Evolutionary conservation across 2,113 vertebrate species (phyloP), one percentile per base, ranked within the genome.

Genomic region (Chelonoidis abingdonii): DNA sequence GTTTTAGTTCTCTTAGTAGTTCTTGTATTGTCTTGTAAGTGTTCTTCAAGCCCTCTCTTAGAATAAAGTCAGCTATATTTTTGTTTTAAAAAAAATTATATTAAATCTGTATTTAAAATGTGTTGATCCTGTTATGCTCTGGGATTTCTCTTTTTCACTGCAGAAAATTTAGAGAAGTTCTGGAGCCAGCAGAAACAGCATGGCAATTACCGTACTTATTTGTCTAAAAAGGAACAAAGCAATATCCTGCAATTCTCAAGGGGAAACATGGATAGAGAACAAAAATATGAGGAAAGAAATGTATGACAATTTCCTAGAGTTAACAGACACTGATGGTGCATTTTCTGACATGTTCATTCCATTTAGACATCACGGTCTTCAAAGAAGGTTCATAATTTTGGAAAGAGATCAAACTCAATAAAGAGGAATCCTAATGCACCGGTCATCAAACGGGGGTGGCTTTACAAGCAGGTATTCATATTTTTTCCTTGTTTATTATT

Each of bases 331-430:
- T 97, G 52, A 93, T 86, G 38, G 1, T 11, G 27, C 38, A 83
- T 97, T 91, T 95, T 89, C 57, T 98, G 89, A 95, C 88, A 1
- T 72, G 12, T 96, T 90, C 92, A 86, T 97, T 97, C 53, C 92
- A 87, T 98, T 79, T 95, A 99, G 99, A 98, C 99, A 9, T 99
- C 99, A 65, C 98, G 99, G 88, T 97, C 99, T 85, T 99, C 99
- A 59, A 99, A 99, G 97, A 99, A 99, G 97, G 97, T 99, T 94
- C 99, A 99, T 95, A 99, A 99, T 97, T 99, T 99, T 91, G 99
- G 99, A 27, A 99, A 99, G 97, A 98, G 99, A 86, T 99, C 99
- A 13, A 99, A 99, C 97, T 99, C 99, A 83, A 99, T 99, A 96
- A 99, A 99, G 97, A 99, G 99, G 92, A 99, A 99, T 94, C 99